Evolutionary conservation across 2,888 invertebrate species (phyloP), one percentile per base, ranked within the genome.

Genomic region (Gisinianus flammeolus): DNA sequence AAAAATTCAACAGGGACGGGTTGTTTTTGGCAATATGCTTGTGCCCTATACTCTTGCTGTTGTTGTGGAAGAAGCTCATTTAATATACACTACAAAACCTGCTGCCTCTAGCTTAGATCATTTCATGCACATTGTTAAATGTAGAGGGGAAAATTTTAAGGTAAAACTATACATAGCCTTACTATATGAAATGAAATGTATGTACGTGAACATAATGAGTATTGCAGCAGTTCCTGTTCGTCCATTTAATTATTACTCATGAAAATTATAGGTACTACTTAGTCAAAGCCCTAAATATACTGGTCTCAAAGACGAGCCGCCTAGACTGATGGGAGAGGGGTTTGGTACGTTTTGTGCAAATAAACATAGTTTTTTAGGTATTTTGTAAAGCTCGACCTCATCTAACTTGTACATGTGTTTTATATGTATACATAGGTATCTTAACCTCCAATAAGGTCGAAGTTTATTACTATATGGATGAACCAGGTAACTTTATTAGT

Each of bases 261-360:
- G 62, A 76, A 22, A 72, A 54, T 79, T 83, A 8, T 80, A 89
- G 88, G 94, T 97, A 0, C 94, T 97, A 88, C 90, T 98, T 81
- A 96, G 96, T n/a, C 97, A 97, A 22, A 97, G 96, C 88, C 94
- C 95, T 1, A 96, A 96, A 86, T 98, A 97, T 87, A 94, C 93
- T 2, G 95, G 96, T 6, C 92, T 94, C 90, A 92, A 94, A 5
- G 97, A 97, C 87, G 96, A 96, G 85, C 97, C 98, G 0, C 98
- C 98, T 0, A 89, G 95, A 70, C 97, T 94, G 86, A 98, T 98
- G 98, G 98, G 98, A 4, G 97, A 97, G 88, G 98, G 98, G 0
- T 98, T 98, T 88, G 97, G 97, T n/a, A n/a, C n/a, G n/a, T n/a
- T n/a, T n/a, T n/a, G n/a, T n/a, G n/a, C n/a, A n/a, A n/a, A n/a